Evolutionary conservation across 1,140 invertebrate species (phyloP), one percentile per base, ranked within the genome.

Genomic region (Agraylea sexmaculata): DNA sequence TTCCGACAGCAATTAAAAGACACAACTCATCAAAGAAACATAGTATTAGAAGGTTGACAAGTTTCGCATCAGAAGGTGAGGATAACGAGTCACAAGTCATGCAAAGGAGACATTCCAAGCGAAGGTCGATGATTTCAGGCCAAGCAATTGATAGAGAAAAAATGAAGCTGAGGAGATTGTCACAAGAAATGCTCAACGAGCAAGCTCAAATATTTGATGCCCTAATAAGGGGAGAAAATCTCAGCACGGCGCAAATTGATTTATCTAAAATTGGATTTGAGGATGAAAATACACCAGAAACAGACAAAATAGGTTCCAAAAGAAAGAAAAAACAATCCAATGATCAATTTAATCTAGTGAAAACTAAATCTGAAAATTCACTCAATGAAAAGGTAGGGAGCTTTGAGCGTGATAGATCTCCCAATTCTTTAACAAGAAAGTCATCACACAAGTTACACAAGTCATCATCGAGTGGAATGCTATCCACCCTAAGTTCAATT

Each of bases 161-260:
- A 22, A 12, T 11, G 1, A 40, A 34, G 11, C 21, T 39, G 10
- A 42, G 47, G 37, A 42, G 47, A 23, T 27, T 43, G 12, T 49
- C 47, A 4, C 43, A 45, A 29, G 47, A 49, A 33, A 49, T 49
- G 47, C 32, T 49, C 42, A 65, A 66, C 32, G 66, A 71, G 56
- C 65, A 69, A 51, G 61, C 66, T 17, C 55, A 53, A 27, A 47
- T 69, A 41, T 58, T 71, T 33, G 69, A 71, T 50, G 60, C 64
- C 15, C 53, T 70, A 42, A 65, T 70, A 20, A 58, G 59, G 46
- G 56, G 58, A 45, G 68, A 69, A 56, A 68, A 69, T 54, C 56
- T 72, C 31, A 64, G 62, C 46, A 66, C 53, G 18, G 54, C 53
- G 8, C 53, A 56, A 19, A 57, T 68, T 54, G 63, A 66, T 51